Base-by-base conservation (phyloP, 2,888 invertebrate genomes). In the Drosophila limbata region DNA sequence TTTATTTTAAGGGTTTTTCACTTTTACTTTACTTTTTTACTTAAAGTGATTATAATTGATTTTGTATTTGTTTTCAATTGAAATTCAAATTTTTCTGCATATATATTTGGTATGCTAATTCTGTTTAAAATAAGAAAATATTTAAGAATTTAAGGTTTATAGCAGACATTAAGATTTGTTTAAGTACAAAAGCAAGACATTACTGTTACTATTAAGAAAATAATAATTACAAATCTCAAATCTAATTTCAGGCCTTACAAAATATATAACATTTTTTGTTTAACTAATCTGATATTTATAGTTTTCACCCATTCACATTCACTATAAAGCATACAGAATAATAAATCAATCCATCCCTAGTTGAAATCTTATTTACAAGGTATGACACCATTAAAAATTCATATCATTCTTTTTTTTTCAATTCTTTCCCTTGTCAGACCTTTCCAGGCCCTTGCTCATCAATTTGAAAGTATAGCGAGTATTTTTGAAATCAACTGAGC, bases 401-500 rank as follows among this genome's bases (percentile, higher is more conserved):
- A 31, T 33, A 73, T 62, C 31, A 50, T 25, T 19, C 31, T 47
- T 33, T 28, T 44, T 47, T 28, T 19, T 39, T 25, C 5, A 60
- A 44, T 15, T 10, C 28, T 31, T 9, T 39, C 40, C 13, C 17
- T 21, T 42, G 40, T 11, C 33, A n/a, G 25, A 11, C 39, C 13
- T 21, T 53, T 68, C 8, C 39, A 42, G 61, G 31, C 3, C 55
- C 57, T 10, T 45, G 60, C 73, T 75, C 73, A 75, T 74, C 76
- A 75, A 76, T 59, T 76, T 67, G 21, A 42, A 67, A 57, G 52
- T 59, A 40, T 37, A 17, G 53, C 17, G 52, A 52, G 69, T 71
- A 65, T 68, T 72, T 71, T 55, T 17, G 11, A 70, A 81, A 56
- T 64, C 79, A 79, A 83, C 84, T 85, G 70, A 82, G 81, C 69